These are phyloP conservation scores for Elymnias hypermnestra DNA, from an alignment of 1,140 invertebrate genomes.

Conservation along the genomic window DNA sequence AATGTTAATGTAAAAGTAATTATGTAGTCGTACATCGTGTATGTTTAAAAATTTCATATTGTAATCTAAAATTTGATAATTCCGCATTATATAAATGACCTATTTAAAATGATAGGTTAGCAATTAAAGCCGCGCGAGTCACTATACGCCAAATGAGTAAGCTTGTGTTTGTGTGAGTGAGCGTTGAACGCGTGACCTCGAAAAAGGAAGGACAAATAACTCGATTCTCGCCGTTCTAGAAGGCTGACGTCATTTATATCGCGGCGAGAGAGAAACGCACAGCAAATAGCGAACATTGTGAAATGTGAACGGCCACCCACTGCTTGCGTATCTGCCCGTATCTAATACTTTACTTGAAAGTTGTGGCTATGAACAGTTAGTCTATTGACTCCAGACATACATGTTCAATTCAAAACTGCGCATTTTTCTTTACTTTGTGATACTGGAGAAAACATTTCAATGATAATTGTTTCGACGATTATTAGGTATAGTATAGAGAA, in stretches of 20 bases:
- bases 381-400: conserved; percentile 62
- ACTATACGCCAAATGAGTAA: conserved; percentile 45
- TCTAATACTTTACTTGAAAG: conserved; percentile 66
- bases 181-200: conserved; percentile 65
- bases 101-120: conserved; percentile 31
- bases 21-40: background rate
- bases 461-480: conserved; percentile 66
- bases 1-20: conserved; percentile 6
- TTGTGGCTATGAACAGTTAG: conserved; percentile 71
- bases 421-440: conserved; percentile 56
- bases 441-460: conserved; percentile 58
- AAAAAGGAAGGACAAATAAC: conserved; percentile 64
- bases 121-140: conserved; percentile 24
- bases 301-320: conserved; percentile 73
- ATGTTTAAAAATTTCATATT: background rate
- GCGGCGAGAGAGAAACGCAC: conserved; percentile 56
- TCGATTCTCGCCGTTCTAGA: conserved; percentile 67
- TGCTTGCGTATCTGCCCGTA: conserved; percentile 54
- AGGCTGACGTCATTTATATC: conserved; percentile 68
- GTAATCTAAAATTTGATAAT: too few species aligned
- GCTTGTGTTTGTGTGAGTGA: conserved; percentile 60
- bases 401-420: conserved; percentile 63
- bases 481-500: conserved; percentile 70
- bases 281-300: conserved; percentile 59
- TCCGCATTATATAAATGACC: too few species aligned